Conservation (phyloP, 2,888 invertebrate genomes). For the Drosophila meridiana region DNA sequence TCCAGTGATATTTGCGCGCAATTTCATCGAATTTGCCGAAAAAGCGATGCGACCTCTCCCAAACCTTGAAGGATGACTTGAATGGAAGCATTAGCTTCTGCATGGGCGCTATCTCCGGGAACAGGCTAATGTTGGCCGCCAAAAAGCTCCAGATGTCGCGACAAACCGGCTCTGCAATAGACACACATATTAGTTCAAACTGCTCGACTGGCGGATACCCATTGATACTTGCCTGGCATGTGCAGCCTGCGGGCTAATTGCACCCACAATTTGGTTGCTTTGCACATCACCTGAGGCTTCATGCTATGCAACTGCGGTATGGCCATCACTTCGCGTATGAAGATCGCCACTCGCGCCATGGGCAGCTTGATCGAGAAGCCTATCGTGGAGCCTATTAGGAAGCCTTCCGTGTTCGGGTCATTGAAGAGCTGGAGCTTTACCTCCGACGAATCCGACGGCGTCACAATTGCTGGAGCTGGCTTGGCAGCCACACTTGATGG, state of each 20-base stretch:
- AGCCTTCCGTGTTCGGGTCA: no score
- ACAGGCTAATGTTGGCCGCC: slow-evolving; percentile 61
- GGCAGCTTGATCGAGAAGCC: slow-evolving; percentile 21
- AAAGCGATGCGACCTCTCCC: slow-evolving; percentile 59
- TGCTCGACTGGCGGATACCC: background rate
- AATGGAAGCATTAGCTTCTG: slow-evolving; percentile 70
- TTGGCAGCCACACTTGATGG: no score
- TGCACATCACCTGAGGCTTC: slow-evolving; percentile 5
- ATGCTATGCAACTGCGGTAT: slow-evolving; percentile 71
- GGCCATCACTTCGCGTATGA: slow-evolving; percentile 74
- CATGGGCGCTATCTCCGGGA: slow-evolving; percentile 72
- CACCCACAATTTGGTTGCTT: slow-evolving; percentile 57
- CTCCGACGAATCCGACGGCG: no score
- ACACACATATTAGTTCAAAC: background rate
- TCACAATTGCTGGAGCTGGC: no score
- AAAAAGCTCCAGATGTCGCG: slow-evolving; percentile 72
- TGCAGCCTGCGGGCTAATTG: slow-evolving; percentile 55
- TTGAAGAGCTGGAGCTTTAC: no score
- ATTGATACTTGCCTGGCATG: slow-evolving; percentile 59
- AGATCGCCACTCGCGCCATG: slow-evolving; percentile 50
- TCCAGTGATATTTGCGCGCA: slow-evolving; percentile 63
- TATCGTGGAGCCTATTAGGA: no score
- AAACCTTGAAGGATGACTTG: slow-evolving; percentile 50
- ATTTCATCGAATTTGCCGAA: slow-evolving; percentile 68
- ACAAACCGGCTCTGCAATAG: slow-evolving; percentile 52